Evolutionary conservation across 1,140 invertebrate genomes (phyloP).

Genomic region (Aphelenchoides fujianensis): DNA sequence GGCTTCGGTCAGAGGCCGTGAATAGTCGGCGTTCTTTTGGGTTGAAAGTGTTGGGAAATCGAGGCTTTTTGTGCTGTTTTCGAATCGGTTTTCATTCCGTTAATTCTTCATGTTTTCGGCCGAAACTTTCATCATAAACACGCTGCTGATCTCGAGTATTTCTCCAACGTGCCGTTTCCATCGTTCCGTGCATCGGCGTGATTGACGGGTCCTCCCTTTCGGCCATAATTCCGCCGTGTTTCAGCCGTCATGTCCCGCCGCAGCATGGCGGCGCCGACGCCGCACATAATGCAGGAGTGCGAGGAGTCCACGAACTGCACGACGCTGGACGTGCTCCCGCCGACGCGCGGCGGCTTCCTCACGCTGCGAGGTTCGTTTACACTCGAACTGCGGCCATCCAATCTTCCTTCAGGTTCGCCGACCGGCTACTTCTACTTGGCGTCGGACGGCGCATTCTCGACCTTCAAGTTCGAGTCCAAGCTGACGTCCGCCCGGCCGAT

Average conservation of each 20-base stretch:
- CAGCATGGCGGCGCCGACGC: not conserved
- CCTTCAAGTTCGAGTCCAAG: not conserved
- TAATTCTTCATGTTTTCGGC: no score
- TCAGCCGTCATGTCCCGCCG: conserved; percentile 2
- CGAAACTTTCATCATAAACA: no score
- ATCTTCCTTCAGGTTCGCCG: not conserved
- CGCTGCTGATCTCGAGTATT: no score
- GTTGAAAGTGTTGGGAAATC: no score
- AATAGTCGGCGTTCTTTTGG: no score
- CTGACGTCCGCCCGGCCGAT: not conserved
- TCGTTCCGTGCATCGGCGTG: no score
- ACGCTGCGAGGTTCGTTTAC: not conserved
- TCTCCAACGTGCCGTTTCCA: no score
- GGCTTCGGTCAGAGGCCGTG: no score
- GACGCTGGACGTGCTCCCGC: not conserved
- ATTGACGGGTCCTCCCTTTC: no score
- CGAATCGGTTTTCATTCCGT: no score
- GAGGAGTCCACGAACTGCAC: not conserved
- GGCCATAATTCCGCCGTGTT: not conserved
- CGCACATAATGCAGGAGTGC: conserved; percentile 4
- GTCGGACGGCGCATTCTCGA: not conserved
- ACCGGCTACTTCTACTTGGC: conserved; percentile 7
- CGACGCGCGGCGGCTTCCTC: not conserved
- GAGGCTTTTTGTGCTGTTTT: no score
- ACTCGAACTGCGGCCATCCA: not conserved